These are phyloP conservation scores for Diadema setosum DNA, from an alignment of 35 echinoderm and acorn worm species.

Conservation along the genomic window DNA sequence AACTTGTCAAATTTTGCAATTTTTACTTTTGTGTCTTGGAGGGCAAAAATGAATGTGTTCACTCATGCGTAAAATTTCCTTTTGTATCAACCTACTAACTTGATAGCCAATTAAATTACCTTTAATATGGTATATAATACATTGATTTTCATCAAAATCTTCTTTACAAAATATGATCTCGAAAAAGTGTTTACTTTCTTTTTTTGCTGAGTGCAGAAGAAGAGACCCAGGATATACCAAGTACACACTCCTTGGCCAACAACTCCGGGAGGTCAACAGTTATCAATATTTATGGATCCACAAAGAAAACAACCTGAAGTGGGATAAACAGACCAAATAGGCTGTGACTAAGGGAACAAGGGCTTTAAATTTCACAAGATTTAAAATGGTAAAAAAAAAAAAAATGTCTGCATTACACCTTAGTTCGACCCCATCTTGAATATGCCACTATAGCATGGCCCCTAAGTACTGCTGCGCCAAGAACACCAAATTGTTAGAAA, in stretches of 20 bases:
- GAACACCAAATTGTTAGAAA: neutral
- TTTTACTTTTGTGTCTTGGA: too few relatives aligned
- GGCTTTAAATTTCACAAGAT: neutral
- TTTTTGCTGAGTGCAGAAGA: too few relatives aligned
- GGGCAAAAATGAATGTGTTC: too few relatives aligned
- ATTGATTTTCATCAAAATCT: too few relatives aligned
- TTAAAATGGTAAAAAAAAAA: neutral
- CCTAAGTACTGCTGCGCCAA: neutral
- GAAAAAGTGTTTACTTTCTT: too few relatives aligned
- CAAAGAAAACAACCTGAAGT: slow-evolving; percentile 2
- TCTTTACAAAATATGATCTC: too few relatives aligned
- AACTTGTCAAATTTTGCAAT: too few relatives aligned
- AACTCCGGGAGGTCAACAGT: neutral
- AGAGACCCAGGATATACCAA: neutral
- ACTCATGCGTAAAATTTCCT: too few relatives aligned
- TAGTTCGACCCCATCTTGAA: neutral
- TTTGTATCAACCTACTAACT: too few relatives aligned
- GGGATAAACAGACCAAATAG: neutral
- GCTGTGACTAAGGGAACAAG: neutral
- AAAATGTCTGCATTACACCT: neutral
- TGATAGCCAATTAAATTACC: too few relatives aligned
- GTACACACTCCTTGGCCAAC: neutral
- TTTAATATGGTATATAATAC: too few relatives aligned
- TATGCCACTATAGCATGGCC: neutral
- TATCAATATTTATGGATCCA: neutral